These are phyloP conservation scores for Leguminivora glycinivorella DNA, from an alignment of 1,140 invertebrate genomes.

Conservation along the genomic window DNA sequence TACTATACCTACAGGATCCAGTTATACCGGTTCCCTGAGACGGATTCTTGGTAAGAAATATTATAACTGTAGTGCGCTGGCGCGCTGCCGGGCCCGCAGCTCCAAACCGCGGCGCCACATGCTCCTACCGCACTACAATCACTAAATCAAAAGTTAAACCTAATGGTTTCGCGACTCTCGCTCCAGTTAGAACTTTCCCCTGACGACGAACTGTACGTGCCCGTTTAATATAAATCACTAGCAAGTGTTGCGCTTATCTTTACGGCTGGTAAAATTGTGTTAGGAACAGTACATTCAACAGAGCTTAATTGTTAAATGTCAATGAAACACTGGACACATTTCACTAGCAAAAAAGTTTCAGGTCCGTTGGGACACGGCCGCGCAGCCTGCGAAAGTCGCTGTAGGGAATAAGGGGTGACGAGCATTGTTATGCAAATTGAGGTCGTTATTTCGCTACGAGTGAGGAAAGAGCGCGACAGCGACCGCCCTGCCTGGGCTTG, in stretches of 20 bases:
- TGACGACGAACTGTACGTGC: not conserved
- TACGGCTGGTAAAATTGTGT: not conserved
- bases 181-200: conserved; percentile 2
- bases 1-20: not conserved
- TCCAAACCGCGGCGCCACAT: conserved; percentile 31
- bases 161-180: conserved; percentile 22
- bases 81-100: conserved; percentile 21
- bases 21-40: not conserved
- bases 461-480: conserved; percentile 76
- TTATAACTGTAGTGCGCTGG: not conserved
- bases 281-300: conserved; percentile 8
- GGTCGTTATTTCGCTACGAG: conserved; percentile 77
- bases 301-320: conserved; percentile 45
- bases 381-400: conserved; percentile 72
- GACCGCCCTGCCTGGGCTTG: conserved; percentile 46
- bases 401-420: conserved; percentile 75
- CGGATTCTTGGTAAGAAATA: not conserved
- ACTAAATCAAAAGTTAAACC: conserved; percentile 45
- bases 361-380: conserved; percentile 66
- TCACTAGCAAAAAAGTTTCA: conserved; percentile 62
- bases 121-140: conserved; percentile 25
- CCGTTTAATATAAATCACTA: conserved; percentile 7
- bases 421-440: conserved; percentile 79
- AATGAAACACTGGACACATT: conserved; percentile 58
- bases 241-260: not conserved